Percentiles rank a stretch among this genome's conserved stretches.
Evolutionary conservation across 2,113 vertebrate genomes (phyloP).

Genomic region (Percopsis transmontana): DNA sequence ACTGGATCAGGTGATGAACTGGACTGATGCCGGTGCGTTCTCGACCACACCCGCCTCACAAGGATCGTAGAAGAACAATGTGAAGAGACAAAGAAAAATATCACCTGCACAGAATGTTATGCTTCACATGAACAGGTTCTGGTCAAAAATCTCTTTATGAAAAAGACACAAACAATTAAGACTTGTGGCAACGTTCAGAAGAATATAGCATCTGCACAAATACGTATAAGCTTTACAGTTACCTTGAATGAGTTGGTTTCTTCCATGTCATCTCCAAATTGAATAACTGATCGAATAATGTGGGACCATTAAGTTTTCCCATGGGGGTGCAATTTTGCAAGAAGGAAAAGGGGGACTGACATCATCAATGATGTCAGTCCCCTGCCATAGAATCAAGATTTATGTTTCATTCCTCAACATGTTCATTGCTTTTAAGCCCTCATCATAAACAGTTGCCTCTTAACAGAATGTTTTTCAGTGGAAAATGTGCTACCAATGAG

Average conservation of each 20-base stretch:
- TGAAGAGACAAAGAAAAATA: constrained; percentile 26
- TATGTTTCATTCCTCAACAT: neutral
- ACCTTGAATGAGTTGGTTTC: constrained; percentile 24
- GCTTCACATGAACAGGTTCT: neutral
- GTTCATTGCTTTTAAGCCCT: constrained; percentile 6
- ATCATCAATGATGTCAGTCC: too few relatives aligned
- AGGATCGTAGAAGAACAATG: neutral
- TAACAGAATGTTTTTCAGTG: constrained; percentile 13
- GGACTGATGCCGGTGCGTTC: neutral
- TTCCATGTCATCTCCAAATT: constrained; percentile 16
- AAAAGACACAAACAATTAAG: constrained; percentile 6
- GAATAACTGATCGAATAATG: too few relatives aligned
- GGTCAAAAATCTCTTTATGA: constrained; percentile 4
- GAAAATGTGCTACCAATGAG: constrained; percentile 1
- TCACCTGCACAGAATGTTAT: neutral
- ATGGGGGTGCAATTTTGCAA: too few relatives aligned
- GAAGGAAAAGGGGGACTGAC: too few relatives aligned
- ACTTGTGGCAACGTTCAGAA: constrained; percentile 20
- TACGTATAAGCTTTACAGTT: constrained; percentile 33
- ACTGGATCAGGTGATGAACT: constrained; percentile 84
- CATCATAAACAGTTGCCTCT: neutral
- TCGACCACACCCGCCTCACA: neutral
- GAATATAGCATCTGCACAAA: constrained; percentile 23
- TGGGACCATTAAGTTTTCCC: too few relatives aligned
- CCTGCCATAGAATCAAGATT: constrained; percentile 9